phyloP scores from a whole-genome alignment of 2,888 invertebrate species.

The Synergus gifuensis region DNA sequence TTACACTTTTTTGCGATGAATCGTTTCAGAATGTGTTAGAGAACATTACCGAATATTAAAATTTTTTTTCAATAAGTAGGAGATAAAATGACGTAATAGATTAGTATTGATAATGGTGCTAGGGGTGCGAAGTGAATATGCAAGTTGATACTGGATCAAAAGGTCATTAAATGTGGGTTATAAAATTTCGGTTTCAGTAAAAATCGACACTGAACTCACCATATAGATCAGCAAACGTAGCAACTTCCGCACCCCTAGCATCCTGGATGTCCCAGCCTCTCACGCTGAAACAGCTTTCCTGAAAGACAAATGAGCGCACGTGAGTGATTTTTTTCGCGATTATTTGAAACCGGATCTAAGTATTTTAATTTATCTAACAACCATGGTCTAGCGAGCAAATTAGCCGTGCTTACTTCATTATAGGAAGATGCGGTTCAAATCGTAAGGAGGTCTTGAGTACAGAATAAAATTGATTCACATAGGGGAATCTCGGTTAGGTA shows the following conservation, averaged over 20 bases:
- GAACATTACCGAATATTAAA: no score
- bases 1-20: background rate
- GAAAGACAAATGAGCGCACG: slow-evolving; percentile 55
- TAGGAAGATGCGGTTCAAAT: slow-evolving; percentile 70
- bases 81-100: background rate
- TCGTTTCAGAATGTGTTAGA: no score
- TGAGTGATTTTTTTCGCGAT: slow-evolving; percentile 50
- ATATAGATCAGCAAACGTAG: slow-evolving; percentile 76
- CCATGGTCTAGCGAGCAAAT: slow-evolving; percentile 72
- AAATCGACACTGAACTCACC: slow-evolving; percentile 65
- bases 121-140: background rate
- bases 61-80: no score
- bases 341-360: slow-evolving; percentile 62
- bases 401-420: slow-evolving; percentile 68
- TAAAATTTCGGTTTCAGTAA: background rate
- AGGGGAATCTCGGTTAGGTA: slow-evolving; percentile 55
- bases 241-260: slow-evolving; percentile 76
- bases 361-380: slow-evolving; percentile 68
- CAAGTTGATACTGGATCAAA: background rate
- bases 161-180: background rate
- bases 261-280: slow-evolving; percentile 76
- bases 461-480: slow-evolving; percentile 53
- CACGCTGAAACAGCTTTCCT: slow-evolving; percentile 73
- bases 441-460: slow-evolving; percentile 71
- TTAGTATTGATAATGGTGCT: background rate